Evolutionary conservation across 30 jellyfish, hydroid and myxozoan genomes (phyloP).

Genomic region (Chironex yamaguchii): DNA sequence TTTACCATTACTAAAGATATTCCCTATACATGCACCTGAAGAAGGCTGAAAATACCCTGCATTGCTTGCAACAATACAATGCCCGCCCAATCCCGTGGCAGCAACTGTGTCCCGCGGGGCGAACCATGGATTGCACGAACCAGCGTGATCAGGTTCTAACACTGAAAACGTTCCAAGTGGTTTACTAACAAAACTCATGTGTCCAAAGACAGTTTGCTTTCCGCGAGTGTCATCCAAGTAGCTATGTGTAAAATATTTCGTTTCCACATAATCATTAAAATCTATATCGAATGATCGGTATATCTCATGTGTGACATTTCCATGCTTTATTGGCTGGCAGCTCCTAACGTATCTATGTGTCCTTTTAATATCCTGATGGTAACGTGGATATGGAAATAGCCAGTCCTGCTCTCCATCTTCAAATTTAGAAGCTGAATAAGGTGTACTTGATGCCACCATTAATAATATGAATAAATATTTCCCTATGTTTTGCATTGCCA

Average conservation of each 20-base stretch:
- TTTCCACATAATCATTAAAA: neutral
- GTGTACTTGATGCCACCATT: no score
- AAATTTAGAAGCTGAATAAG: no score
- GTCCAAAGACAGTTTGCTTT: slow-evolving; percentile 60
- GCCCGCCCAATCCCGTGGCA: slow-evolving; percentile 55
- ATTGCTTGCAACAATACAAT: slow-evolving; percentile 80
- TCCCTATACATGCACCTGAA: slow-evolving; percentile 87
- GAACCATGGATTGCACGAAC: slow-evolving; percentile 63
- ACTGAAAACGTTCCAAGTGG: slow-evolving; percentile 79
- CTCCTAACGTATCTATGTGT: slow-evolving; percentile 75
- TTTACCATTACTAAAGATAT: slow-evolving; percentile 78
- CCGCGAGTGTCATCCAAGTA: neutral
- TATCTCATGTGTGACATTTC: slow-evolving; percentile 66
- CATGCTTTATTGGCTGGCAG: slow-evolving; percentile 76
- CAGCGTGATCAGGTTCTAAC: slow-evolving; percentile 38
- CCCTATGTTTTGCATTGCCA: no score
- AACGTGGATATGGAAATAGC: slow-evolving; percentile 56
- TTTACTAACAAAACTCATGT: slow-evolving; percentile 54
- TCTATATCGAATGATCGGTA: neutral
- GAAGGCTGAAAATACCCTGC: slow-evolving; percentile 87
- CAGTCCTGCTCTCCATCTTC: slow-evolving; percentile 15
- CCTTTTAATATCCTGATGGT: slow-evolving; percentile 64
- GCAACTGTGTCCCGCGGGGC: slow-evolving; percentile 67
- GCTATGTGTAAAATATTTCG: slow-evolving; percentile 13
- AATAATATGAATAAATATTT: no score